Evolutionary conservation across 2,888 invertebrate species (phyloP), one percentile per base, ranked within the genome.

Genomic region (Apocheima hispidaria): DNA sequence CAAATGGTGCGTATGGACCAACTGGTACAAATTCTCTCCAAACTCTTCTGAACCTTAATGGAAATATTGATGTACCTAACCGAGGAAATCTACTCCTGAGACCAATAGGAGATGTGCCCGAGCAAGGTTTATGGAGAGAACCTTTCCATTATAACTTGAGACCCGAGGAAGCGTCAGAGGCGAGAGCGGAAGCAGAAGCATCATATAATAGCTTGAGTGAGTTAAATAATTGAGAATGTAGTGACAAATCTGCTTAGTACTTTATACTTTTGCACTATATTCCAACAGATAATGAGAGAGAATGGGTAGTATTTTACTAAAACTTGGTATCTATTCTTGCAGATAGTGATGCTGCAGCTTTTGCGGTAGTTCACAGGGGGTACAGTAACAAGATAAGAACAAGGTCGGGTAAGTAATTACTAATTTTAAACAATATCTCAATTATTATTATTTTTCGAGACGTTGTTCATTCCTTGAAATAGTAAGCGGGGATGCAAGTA

Each of bases 371-470:
- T 16, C 2, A n/a, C 2, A 20, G 23, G 0, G 21, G 4, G 2
- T 14, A 18, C 40, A 59, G 54, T 3, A 23, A 28, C 10, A 54
- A 40, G 21, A 59, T 55, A 51, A 46, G 50, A 55, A 63, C 63
- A 23, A 63, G 59, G 52, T 59, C 63, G 7, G 63, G 63, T 59
- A 55, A 2, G 58, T 28, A 4, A 21, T n/a, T 26, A 26, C 26
- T 26, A n/a, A n/a, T n/a, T n/a, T n/a, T n/a, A n/a, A n/a, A n/a
- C n/a, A n/a, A n/a, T n/a, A n/a, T n/a, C n/a, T n/a, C n/a, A n/a
- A n/a, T n/a, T n/a, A n/a, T n/a, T n/a, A n/a, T n/a, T n/a, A n/a
- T n/a, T n/a, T n/a, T n/a, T n/a, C 7, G 10, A 30, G 30, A 7
- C 10, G 9, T 30, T 14, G 14, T 4, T 5, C 4, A n/a, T 35